Conservation (phyloP, 2,797 vertebrate genomes). For the Stomatorhinus walkeri region DNA sequence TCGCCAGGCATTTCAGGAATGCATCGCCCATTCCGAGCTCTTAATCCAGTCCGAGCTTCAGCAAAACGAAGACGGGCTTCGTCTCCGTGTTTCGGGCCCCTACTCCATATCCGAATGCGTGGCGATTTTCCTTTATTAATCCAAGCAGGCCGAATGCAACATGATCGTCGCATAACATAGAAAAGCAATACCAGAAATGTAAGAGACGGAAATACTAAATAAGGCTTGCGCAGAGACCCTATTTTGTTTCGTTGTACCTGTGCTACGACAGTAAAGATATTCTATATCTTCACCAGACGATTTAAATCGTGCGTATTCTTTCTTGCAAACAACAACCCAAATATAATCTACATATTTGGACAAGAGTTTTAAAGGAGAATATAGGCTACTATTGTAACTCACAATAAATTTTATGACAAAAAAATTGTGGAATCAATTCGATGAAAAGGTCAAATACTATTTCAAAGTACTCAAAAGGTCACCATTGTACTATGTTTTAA, state of each 20-base stretch:
- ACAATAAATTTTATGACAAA: background rate
- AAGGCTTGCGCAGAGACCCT: background rate
- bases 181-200: background rate
- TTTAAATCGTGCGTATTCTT: background rate
- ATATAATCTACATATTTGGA: background rate
- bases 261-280: background rate
- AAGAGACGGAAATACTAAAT: background rate
- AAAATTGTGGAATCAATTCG: background rate
- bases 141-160: background rate
- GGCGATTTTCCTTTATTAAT: background rate
- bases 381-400: background rate
- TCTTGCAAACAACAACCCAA: background rate
- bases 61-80: background rate
- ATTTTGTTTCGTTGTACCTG: background rate
- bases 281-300: background rate
- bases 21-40: background rate
- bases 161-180: background rate
- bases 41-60: background rate
- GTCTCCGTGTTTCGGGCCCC: background rate
- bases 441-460: background rate
- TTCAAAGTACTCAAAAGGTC: background rate
- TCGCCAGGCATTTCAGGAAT: conserved; percentile 18
- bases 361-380: background rate
- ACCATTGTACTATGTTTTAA: conserved; percentile 16
- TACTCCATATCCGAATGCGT: background rate